Percentiles rank a stretch among this genome's conserved stretches.
Conservation (phyloP, 2,797 vertebrate genomes). For the Lepus oiostolus region DNA sequence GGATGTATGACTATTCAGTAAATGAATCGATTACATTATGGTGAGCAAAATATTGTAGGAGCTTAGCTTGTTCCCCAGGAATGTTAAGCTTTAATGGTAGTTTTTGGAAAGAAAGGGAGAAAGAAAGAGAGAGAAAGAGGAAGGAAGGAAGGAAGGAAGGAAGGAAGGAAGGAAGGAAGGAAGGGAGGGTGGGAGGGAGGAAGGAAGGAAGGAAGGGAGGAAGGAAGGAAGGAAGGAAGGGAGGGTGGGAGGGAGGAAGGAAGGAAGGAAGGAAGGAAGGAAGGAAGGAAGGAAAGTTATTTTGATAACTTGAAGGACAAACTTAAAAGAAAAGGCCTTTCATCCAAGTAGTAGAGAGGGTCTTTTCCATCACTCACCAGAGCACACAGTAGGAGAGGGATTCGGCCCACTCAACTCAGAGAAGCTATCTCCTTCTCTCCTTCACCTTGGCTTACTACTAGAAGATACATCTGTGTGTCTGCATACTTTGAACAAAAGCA, state of each 20-base stretch:
- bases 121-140: too few species aligned
- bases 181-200: too few species aligned
- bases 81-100: not conserved
- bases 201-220: too few species aligned
- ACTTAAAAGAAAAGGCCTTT: constrained; percentile 11
- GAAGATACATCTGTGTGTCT: not conserved
- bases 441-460: not conserved
- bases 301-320: not conserved
- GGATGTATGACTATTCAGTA: not conserved
- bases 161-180: too few species aligned
- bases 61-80: not conserved
- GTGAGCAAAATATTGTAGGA: not conserved
- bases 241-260: too few species aligned
- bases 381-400: not conserved
- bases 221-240: too few species aligned
- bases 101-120: too few species aligned
- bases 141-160: too few species aligned
- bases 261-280: too few species aligned
- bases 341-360: not conserved
- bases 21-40: not conserved
- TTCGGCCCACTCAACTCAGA: not conserved
- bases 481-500: not conserved
- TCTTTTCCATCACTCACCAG: not conserved
- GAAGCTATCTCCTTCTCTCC: not conserved
- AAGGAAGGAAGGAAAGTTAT: not conserved